Percentiles rank a stretch among this genome's conserved stretches.
Evolutionary conservation across 2,888 invertebrate species (phyloP).

Genomic region (Agelastica alni): DNA sequence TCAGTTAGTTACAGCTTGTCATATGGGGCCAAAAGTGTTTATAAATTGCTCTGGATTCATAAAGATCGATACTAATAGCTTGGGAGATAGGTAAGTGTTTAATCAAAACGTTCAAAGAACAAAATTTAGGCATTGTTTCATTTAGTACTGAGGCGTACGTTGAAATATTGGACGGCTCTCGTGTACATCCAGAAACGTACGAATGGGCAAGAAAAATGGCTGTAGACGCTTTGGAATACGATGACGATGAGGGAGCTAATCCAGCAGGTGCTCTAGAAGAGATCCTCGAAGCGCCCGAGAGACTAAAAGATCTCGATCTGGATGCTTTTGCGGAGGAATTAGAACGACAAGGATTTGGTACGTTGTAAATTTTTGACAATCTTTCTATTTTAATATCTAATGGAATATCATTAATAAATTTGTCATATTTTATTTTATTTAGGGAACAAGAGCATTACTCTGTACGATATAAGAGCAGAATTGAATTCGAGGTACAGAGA

Average conservation of each 20-base stretch:
- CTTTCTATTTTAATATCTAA: no score
- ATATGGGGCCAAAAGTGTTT: constrained; percentile 94
- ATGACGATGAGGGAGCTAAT: constrained; percentile 95
- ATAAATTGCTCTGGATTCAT: constrained; percentile 99
- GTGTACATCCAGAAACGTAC: constrained; percentile 99
- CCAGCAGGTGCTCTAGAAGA: constrained; percentile 97
- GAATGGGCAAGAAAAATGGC: constrained; percentile 99
- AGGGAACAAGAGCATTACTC: constrained; percentile 86
- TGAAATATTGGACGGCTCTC: constrained; percentile 93
- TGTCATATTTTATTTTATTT: constrained; percentile 16
- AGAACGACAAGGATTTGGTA: constrained; percentile 78
- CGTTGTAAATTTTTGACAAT: constrained; percentile 48
- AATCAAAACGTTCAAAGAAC: background rate
- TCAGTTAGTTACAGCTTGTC: constrained; percentile 91
- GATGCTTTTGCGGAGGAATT: constrained; percentile 98
- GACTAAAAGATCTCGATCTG: constrained; percentile 92
- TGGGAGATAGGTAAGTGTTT: constrained; percentile 71
- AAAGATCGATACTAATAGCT: constrained; percentile 94
- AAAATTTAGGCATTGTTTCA: no score
- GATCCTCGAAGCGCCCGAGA: constrained; percentile 92
- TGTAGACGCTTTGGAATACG: constrained; percentile 97
- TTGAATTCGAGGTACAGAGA: constrained; percentile 93
- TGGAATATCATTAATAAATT: background rate
- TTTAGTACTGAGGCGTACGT: constrained; percentile 92
- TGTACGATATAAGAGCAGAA: constrained; percentile 97